A percentile compares a stretch with the other conserved stretches of the same genome.
Evolutionary conservation across 1,140 invertebrate species (phyloP).

Genomic region (Macrotrachela quadricornifera): DNA sequence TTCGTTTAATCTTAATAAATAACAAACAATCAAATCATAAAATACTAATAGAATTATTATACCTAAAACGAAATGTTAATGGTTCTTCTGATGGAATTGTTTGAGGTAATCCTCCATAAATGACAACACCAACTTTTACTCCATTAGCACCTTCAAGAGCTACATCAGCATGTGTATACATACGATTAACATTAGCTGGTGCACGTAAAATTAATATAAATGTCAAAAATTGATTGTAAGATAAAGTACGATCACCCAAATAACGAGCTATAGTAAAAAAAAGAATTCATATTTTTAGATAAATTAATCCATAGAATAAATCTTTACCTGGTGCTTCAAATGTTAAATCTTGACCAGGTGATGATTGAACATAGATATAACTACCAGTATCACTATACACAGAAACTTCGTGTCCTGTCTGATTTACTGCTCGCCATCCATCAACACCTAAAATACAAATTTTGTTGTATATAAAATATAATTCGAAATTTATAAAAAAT

Average conservation of each 20-base stretch:
- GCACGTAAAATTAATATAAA: slow-evolving; percentile 61
- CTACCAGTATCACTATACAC: neutral
- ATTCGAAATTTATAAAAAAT: too few relatives aligned
- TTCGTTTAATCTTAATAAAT: slow-evolving; percentile 46
- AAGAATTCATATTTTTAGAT: neutral
- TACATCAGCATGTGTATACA: slow-evolving; percentile 46
- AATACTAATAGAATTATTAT: too few relatives aligned
- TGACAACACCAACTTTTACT: slow-evolving; percentile 52
- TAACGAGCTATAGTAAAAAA: slow-evolving; percentile 46
- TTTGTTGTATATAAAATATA: neutral
- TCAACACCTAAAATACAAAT: neutral
- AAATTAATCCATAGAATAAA: neutral
- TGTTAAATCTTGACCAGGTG: slow-evolving; percentile 1
- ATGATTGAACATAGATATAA: neutral
- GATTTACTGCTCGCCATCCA: neutral
- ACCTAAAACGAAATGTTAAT: slow-evolving; percentile 14
- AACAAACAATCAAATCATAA: too few relatives aligned
- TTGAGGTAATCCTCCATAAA: slow-evolving; percentile 68
- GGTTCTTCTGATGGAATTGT: slow-evolving; percentile 36
- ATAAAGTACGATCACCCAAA: slow-evolving; percentile 70
- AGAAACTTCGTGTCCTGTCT: neutral
- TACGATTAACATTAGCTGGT: neutral
- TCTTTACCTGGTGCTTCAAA: neutral
- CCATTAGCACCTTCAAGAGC: slow-evolving; percentile 60
- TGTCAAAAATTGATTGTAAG: slow-evolving; percentile 76